A percentile compares a stretch with the other conserved stretches of the same genome.
These are phyloP conservation scores for Mesitornis unicolor DNA, from an alignment of 2,113 vertebrate genomes.

Conservation along the genomic window DNA sequence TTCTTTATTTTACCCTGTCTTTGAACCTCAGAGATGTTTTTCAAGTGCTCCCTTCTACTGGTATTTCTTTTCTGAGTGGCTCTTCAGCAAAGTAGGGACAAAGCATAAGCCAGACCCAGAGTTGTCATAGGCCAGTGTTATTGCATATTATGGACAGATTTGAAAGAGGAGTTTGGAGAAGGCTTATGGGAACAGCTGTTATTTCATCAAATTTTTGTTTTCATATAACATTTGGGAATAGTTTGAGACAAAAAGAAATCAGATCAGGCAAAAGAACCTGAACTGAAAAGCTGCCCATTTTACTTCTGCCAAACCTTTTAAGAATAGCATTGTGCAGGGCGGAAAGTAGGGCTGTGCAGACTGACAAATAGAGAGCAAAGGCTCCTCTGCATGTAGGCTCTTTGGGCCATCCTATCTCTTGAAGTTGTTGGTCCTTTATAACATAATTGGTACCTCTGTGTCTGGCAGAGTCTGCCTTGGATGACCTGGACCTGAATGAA, in stretches of 20 bases:
- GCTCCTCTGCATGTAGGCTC: conserved; percentile 71
- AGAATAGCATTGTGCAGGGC: neutral
- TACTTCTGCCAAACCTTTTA: conserved; percentile 8
- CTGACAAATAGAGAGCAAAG: conserved; percentile 32
- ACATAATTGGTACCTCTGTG: conserved; percentile 66
- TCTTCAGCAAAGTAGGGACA: neutral
- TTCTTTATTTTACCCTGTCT: conserved; percentile 7
- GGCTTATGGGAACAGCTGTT: conserved; percentile 22
- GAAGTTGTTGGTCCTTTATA: conserved; percentile 75
- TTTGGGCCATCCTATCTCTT: conserved; percentile 72
- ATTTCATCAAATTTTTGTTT: neutral
- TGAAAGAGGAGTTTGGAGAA: conserved; percentile 26
- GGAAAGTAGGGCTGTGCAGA: conserved; percentile 24
- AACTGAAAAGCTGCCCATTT: conserved; percentile 40
- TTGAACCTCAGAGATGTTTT: conserved; percentile 42
- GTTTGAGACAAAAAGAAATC: neutral
- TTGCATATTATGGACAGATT: neutral
- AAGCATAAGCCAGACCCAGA: neutral
- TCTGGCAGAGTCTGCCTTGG: conserved; percentile 91
- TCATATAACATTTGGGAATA: neutral
- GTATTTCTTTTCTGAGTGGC: neutral
- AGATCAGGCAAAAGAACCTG: neutral
- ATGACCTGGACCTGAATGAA: conserved; percentile 93
- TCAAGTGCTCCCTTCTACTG: neutral
- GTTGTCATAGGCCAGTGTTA: neutral